phyloP scores from a whole-genome alignment of 2,888 invertebrate species.

The Cataglyphis albicans region DNA sequence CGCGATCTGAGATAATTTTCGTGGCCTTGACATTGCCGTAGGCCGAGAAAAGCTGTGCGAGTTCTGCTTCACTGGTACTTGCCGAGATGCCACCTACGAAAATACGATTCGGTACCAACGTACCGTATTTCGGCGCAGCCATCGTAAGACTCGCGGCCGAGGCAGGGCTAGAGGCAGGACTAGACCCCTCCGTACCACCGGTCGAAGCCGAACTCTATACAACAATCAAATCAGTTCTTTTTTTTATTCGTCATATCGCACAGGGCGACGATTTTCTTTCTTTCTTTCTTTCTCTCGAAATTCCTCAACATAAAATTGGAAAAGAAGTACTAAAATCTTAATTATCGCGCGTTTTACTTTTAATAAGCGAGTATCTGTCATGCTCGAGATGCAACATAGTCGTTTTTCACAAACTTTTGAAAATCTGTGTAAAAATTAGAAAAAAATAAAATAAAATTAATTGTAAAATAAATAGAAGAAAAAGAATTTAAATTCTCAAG shows the following conservation, averaged over 20 bases:
- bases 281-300: neutral
- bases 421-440: neutral
- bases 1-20: constrained; percentile 97
- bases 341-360: neutral
- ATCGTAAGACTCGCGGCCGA: constrained; percentile 83
- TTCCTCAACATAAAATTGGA: neutral
- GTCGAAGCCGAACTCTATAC: constrained; percentile 83
- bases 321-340: neutral
- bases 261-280: neutral
- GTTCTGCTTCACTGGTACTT: constrained; percentile 96
- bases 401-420: neutral
- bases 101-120: constrained; percentile 96
- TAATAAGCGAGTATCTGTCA: neutral
- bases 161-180: constrained; percentile 85
- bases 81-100: constrained; percentile 98
- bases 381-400: neutral
- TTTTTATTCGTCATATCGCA: constrained; percentile 6
- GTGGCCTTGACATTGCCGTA: constrained; percentile 96
- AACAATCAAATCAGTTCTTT: constrained; percentile 53
- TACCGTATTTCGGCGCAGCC: constrained; percentile 88
- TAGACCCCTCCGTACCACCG: constrained; percentile 85
- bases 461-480: neutral
- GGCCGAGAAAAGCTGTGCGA: constrained; percentile 95
- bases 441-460: neutral
- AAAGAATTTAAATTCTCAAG: neutral